Base-by-base conservation (phyloP, 2,113 vertebrate genomes). In the Hypomesus transpacificus region DNA sequence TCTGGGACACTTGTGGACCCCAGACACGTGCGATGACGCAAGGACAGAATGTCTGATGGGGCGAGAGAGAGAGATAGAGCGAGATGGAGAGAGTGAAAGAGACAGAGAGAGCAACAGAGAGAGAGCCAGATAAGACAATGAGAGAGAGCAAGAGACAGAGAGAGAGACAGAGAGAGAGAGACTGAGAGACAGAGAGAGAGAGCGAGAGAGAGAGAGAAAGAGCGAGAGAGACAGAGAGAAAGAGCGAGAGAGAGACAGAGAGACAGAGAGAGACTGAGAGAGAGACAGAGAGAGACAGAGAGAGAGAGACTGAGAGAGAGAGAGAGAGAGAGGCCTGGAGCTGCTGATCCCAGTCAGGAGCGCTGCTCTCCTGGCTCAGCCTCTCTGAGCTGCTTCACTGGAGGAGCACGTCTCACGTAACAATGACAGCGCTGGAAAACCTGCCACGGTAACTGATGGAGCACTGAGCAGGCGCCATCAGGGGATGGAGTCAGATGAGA, bases 191-290 rank as follows among this genome's bases (percentile, higher is more conserved):
- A n/a, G 21, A 69, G 46, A 80, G 11, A 46, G 39, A 13, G 9
- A 46, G 39, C 11, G 76, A 59, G 75, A 75, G 69, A 20, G 20
- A 16, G 8, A 4, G 39, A 3, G 3, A 68, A 68, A 69, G n/a
- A 77, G 3, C 64, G 61, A 64, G 61, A 64, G 61, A 64, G 61
- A 64, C 39, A 66, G 28, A 64, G 61, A 64, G 26, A 64, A 28
- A 16, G 22, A 63, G 60, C 0, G 17, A 34, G 60, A 63, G 22
- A 34, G 22, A 26, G 61, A 26, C 1, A 63, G 61, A 63, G 61
- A 63, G 2, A 63, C 4, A 63, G 61, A 63, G 21, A 14, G 61
- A 63, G 21, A 26, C 2, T 31, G 11, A 63, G 61, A 63, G 61
- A 63, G 61, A 31, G 61, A 63, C 14, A 63, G 61, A 63, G 61